Evolutionary conservation across 2,113 vertebrate genomes (phyloP).

Genomic region (Aegotheles bennettii): DNA sequence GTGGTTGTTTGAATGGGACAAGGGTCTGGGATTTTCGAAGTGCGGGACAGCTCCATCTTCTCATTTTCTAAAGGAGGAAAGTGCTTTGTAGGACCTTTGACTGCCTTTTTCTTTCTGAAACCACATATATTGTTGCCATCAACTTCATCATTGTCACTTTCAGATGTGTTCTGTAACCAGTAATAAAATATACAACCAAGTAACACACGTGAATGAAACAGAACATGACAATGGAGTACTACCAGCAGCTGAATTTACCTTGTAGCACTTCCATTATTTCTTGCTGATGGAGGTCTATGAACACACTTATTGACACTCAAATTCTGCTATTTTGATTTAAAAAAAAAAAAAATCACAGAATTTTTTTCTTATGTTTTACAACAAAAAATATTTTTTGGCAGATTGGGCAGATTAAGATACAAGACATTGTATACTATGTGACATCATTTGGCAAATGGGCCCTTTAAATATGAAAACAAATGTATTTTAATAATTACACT

Average conservation of each 20-base stretch:
- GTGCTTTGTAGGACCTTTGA: slow-evolving; percentile 66
- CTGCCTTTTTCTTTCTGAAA: slow-evolving; percentile 74
- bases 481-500: background rate
- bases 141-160: slow-evolving; percentile 75
- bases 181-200: slow-evolving; percentile 60
- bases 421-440: background rate
- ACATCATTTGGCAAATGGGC: background rate
- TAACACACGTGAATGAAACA: background rate
- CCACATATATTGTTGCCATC: slow-evolving; percentile 78
- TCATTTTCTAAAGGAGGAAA: slow-evolving; percentile 62
- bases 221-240: background rate
- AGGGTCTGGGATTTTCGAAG: slow-evolving; percentile 48
- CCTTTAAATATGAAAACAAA: background rate
- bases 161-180: slow-evolving; percentile 72
- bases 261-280: background rate
- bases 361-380: background rate
- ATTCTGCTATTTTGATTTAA: background rate
- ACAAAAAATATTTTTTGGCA: no score
- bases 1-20: background rate
- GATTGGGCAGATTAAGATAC: background rate
- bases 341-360: background rate
- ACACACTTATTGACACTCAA: background rate
- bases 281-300: background rate
- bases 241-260: background rate
- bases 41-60: slow-evolving; percentile 46